Percentiles rank a stretch among this genome's conserved stretches.
phyloP scores from a whole-genome alignment of 1,140 invertebrate genomes.

The Rhopalosiphum maidis region DNA sequence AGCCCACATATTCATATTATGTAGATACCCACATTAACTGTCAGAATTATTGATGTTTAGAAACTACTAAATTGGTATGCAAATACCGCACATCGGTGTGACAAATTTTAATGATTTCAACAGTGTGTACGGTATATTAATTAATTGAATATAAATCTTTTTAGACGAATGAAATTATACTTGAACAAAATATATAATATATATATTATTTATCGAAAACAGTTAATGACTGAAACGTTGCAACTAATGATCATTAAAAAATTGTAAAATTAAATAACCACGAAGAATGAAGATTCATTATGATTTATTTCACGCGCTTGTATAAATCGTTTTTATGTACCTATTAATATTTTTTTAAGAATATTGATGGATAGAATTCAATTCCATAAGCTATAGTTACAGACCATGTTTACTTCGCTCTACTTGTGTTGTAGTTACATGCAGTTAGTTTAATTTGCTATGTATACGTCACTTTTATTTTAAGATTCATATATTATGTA shows the following conservation, averaged over 20 bases:
- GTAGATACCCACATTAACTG: background rate
- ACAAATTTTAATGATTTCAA: slow-evolving; percentile 8
- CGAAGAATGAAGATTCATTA: background rate
- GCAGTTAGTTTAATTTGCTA: too few species aligned
- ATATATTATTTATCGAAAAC: background rate
- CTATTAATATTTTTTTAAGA: too few species aligned
- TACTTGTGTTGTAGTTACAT: background rate
- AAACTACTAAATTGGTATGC: slow-evolving; percentile 25
- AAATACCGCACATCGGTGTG: background rate
- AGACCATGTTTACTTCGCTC: background rate
- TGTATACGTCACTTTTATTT: background rate
- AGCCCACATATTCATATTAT: background rate
- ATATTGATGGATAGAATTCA: background rate
- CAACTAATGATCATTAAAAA: background rate
- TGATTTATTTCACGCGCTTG: background rate
- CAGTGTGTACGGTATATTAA: background rate
- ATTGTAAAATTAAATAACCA: background rate
- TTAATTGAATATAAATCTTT: background rate
- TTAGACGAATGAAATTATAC: background rate
- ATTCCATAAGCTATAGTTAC: background rate
- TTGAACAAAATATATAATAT: background rate
- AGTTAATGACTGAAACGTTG: background rate
- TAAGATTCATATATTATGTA: background rate
- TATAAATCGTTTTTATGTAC: background rate
- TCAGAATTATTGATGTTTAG: slow-evolving; percentile 17